These are phyloP conservation scores for Dipodomys ordii DNA, from an alignment of 2,113 vertebrate genomes.

Conservation along the genomic window DNA sequence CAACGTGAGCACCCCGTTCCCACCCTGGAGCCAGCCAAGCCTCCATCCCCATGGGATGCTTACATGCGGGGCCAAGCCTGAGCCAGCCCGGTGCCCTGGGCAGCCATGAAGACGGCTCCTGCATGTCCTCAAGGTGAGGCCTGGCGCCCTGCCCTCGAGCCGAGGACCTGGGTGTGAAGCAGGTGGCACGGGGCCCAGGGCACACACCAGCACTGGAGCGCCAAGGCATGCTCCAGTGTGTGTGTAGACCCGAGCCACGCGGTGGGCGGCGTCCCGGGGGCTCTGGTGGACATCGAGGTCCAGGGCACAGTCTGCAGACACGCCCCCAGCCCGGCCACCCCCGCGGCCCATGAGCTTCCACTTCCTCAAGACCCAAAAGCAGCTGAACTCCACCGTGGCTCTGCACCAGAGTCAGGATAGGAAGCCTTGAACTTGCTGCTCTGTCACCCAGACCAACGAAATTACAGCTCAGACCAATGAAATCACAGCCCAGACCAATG, in stretches of 20 bases:
- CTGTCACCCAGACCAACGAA: no score
- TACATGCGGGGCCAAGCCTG: neutral
- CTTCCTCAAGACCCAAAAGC: neutral
- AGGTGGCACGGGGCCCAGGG: no score
- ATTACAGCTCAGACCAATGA: no score
- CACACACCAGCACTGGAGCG: no score
- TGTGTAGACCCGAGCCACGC: neutral
- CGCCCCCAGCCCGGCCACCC: neutral
- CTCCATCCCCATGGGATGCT: fast-evolving
- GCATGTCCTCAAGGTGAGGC: no score
- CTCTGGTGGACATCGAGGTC: no score
- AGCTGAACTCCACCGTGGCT: neutral
- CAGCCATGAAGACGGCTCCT: no score
- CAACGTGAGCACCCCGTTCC: neutral
- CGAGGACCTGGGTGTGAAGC: neutral
- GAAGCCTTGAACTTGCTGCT: neutral
- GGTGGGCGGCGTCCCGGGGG: no score
- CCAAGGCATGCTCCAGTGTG: no score
- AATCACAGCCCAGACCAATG: no score
- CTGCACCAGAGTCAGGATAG: neutral
- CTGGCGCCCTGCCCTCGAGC: neutral
- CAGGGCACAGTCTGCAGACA: fast-evolving
- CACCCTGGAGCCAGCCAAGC: fast-evolving
- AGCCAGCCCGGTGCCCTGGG: neutral
- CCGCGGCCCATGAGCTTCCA: fast-evolving